Evolutionary conservation across 2,888 invertebrate species (phyloP), one percentile per base, ranked within the genome.

Genomic region (Chymomyza amoena): DNA sequence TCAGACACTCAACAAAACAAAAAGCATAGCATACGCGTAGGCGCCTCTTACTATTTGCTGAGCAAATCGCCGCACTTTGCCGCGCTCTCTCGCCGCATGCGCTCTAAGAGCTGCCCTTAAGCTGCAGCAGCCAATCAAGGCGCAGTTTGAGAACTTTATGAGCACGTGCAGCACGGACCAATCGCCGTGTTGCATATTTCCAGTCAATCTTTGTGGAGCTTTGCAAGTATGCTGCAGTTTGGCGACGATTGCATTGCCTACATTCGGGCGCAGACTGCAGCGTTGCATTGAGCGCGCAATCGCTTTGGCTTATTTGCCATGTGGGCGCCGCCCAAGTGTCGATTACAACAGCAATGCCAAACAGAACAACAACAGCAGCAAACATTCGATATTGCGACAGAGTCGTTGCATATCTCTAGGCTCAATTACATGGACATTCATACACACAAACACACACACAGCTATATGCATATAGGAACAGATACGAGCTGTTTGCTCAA

Each of bases 241-340:
- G 61, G 78, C 82, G 76, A 78, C 15, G 57, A 16, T 64, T 56
- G 50, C 25, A 61, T 66, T 62, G 70, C 70, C 80, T 80, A 80
- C 81, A 77, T 66, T 28, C 75, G 76, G 75, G 78, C 28, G 36
- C 45, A 68, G 45, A 9, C 15, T 32, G 52, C 20, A 59, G 50
- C n/a, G 56, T 67, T 67, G 66, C 61, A 67, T 61, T 78, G 75
- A 76, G 81, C 71, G 77, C 78, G 82, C 76, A 84, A 76, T 71
- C 87, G 82, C 84, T 32, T 56, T 75, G 69, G 74, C 71, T 70
- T 77, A 72, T 87, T 89, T 89, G 88, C 81, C 74, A 84, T 83
- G 76, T 56, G 85, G 88, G 86, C 77, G 89, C 84, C 89, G 90
- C 90, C 90, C 90, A 76, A 89, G 89, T 87, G 88, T 89, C 85